Base-by-base conservation (phyloP, 2,797 vertebrate genomes). In the Lerista edwardsae region DNA sequence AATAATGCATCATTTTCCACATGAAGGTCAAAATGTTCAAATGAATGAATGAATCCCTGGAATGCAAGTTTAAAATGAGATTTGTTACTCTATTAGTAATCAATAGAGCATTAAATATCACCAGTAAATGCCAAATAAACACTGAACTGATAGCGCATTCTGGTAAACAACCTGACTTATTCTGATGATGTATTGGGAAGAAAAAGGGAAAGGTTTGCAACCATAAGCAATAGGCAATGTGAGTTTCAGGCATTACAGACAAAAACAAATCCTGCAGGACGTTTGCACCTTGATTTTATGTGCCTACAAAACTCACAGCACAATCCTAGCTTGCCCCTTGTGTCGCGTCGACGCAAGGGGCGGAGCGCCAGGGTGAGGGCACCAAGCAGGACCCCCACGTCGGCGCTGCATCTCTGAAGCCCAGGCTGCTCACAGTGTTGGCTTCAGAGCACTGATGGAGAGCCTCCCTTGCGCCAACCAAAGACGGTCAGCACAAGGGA, bases 21-120 rank as follows among this genome's bases (percentile, higher is more conserved):
- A 80, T 62, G 75, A 87, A 79, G 73, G 65, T 83, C 47, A 31
- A 83, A 59, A 1, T 19, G 21, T 78, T 86, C 83, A 83, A 83
- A 84, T 44, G n/a, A n/a, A 57, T 0, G 0, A n/a, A 85, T 62
- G 77, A 86, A 78, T 41, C 68, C 0, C 0, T 75, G 34, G 73
- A 71, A 77, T 27, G 7, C 59, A 61, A 1, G 1, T 67, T 72
- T 14, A 6, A 80, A 83, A 83, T 0, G 0, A 84, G 84, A 92
- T 82, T 71, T 87, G 82, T 88, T 89, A 88, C 80, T 84, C 27
- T 83, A 71, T 51, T 83, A 73, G 78, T 14, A 79, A 83, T 75
- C 86, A 47, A 83, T 7, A 86, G 51, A 80, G 36, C 80, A 74
- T 83, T 88, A 79, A 90, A 84, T 83, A 87, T 61, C 65, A 83